Conservation (phyloP, 2,888 invertebrate species). For the Fabriciana adippe region DNA sequence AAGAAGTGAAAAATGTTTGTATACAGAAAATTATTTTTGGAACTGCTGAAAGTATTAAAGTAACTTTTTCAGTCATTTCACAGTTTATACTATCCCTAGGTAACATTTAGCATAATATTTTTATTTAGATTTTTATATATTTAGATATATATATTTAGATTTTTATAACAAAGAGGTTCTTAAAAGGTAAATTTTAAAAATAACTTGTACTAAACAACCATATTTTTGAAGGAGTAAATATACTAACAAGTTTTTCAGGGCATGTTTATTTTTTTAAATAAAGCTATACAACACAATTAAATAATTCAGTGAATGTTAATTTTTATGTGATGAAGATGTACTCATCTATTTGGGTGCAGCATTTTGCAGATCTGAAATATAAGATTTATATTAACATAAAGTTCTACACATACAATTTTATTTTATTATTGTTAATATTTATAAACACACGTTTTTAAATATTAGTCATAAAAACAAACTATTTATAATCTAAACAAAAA, state of each 20-base stretch:
- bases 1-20: too few species aligned
- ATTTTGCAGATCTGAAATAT: conserved; percentile 56
- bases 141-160: too few species aligned
- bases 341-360: conserved; percentile 52
- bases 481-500: not conserved
- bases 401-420: not conserved
- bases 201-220: not conserved
- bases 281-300: conserved; percentile 51
- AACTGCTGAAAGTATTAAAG: too few species aligned
- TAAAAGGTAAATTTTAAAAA: too few species aligned
- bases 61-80: too few species aligned
- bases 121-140: too few species aligned
- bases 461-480: conserved; percentile 6
- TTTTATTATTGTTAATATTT: not conserved
- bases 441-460: conserved; percentile 10
- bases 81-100: too few species aligned
- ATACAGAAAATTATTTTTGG: too few species aligned
- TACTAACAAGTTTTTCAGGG: conserved; percentile 19
- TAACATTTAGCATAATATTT: too few species aligned
- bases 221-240: not conserved
- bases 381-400: conserved; percentile 16
- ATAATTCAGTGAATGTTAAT: conserved; percentile 47
- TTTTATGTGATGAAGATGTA: conserved; percentile 3
- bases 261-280: conserved; percentile 46
- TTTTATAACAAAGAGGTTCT: too few species aligned